Base-by-base conservation (phyloP, 23 tunicate genomes). In the Diplosoma virens region DNA sequence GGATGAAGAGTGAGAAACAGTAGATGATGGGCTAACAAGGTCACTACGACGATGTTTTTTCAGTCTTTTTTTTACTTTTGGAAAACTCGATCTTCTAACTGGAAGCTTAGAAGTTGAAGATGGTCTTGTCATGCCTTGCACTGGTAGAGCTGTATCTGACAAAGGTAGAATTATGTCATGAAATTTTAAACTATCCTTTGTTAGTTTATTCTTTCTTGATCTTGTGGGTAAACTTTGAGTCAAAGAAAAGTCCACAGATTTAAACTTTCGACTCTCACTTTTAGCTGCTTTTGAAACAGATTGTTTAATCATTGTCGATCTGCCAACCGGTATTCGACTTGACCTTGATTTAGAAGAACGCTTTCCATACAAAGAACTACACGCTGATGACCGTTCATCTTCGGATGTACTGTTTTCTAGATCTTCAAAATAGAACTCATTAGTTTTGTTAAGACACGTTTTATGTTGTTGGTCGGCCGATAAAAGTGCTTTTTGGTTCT, bases 1-100 rank as follows among this genome's bases (percentile, higher is more conserved):
- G 7, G 96, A 89, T 7, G 96, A 82, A 11, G 96, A 89, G 1
- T 81, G 76, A 14, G 96, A 89, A 7, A 82, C 34, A n/a, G 92
- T 67, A 18, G 92, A 86, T 5, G 61, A n/a, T 1, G 68, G 77
- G 24, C 77, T 68, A 20, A 31, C 1, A 7, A 55, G 36, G 16
- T 80, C 52, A 4, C 14, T 11, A 26, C 22, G 63, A 34, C 26
- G 30, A 11, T 5, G 4, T n/a, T 31, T 48, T 2, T 11, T 22
- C 21, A 47, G 27, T 37, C 59, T 76, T 59, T 76, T 58, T 52
- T 67, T 67, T 25, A 37, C 50, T 67, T 29, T 35, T 7, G 74
- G 74, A 34, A 67, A 11, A 50, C 63, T 66, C 1, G 35, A n/a
- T 31, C 67, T 41, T 59, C 75, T 46, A 54, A 82, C 81, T 17